Evolutionary conservation across 1,140 invertebrate genomes (phyloP).

Genomic region (Hypothenemus hampei): DNA sequence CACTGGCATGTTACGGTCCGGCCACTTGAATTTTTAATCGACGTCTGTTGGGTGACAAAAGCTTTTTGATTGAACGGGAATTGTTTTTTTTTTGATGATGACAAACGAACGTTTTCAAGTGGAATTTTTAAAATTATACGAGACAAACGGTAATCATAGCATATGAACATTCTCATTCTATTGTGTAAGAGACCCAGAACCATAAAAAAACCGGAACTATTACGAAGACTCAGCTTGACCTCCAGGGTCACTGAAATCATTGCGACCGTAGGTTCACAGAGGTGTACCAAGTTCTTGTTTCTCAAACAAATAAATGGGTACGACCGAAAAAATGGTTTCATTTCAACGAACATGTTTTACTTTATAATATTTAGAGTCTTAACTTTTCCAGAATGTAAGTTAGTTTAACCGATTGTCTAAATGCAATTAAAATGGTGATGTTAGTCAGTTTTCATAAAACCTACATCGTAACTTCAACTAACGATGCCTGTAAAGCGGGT

Average conservation of each 20-base stretch:
- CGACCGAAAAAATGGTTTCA: no score
- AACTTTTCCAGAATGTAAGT: no score
- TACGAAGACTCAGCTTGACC: constrained; percentile 30
- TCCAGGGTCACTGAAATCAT: constrained; percentile 23
- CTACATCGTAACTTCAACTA: no score
- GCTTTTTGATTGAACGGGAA: constrained; percentile 1
- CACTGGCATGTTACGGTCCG: background rate
- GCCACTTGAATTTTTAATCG: constrained; percentile 17
- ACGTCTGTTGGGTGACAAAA: constrained; percentile 1
- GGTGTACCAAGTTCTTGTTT: constrained; percentile 25
- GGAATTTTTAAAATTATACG: constrained; percentile 5
- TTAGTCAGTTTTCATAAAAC: no score
- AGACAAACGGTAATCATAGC: constrained; percentile 10
- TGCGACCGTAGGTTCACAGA: constrained; percentile 14
- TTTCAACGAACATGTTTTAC: no score
- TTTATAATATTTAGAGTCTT: no score
- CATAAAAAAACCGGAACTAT: constrained; percentile 34
- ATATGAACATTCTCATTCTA: constrained; percentile 9
- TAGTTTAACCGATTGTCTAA: no score
- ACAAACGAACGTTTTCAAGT: background rate
- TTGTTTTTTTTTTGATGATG: no score
- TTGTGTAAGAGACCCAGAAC: constrained; percentile 16
- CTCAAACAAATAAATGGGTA: no score
- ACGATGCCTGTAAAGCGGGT: no score
- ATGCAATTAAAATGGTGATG: no score